Evolutionary conservation across 23 tunicate genomes (phyloP).

Genomic region (Oikopleura dioica): DNA sequence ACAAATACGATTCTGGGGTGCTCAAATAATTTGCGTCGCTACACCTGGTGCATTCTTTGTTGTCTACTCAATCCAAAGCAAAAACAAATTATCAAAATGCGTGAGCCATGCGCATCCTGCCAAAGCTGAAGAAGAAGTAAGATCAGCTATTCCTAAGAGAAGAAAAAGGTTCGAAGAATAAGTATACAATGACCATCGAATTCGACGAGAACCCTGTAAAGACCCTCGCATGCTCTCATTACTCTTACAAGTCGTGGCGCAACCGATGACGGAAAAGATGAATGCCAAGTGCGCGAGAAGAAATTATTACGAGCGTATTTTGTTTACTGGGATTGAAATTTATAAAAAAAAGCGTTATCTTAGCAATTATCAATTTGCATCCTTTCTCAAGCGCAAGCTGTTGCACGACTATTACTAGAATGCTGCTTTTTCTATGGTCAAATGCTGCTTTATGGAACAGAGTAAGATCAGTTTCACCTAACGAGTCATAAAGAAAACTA

Average conservation of each 20-base stretch:
- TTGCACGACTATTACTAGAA: background rate
- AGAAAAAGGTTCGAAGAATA: background rate
- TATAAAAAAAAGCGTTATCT: background rate
- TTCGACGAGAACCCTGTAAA: background rate
- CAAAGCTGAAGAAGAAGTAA: background rate
- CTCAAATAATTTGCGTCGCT: conserved; percentile 8
- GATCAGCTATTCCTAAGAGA: background rate
- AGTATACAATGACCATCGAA: background rate
- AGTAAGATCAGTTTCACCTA: too few species aligned
- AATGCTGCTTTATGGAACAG: background rate
- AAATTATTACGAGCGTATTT: background rate
- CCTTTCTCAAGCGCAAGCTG: too few species aligned
- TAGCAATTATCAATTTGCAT: background rate
- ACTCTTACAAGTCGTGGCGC: background rate
- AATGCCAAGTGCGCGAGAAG: background rate
- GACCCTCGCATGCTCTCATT: background rate
- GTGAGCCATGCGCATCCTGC: background rate
- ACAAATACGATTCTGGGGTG: conserved; percentile 7
- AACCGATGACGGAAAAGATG: background rate
- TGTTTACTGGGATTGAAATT: background rate
- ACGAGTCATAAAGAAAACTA: too few species aligned
- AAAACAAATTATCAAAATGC: background rate
- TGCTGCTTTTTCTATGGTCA: background rate
- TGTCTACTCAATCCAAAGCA: background rate
- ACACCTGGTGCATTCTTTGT: conserved; percentile 9